Percentiles rank a stretch among this genome's conserved stretches.
Evolutionary conservation across 2,113 vertebrate genomes (phyloP).

Genomic region (Podarcis cretensis): DNA sequence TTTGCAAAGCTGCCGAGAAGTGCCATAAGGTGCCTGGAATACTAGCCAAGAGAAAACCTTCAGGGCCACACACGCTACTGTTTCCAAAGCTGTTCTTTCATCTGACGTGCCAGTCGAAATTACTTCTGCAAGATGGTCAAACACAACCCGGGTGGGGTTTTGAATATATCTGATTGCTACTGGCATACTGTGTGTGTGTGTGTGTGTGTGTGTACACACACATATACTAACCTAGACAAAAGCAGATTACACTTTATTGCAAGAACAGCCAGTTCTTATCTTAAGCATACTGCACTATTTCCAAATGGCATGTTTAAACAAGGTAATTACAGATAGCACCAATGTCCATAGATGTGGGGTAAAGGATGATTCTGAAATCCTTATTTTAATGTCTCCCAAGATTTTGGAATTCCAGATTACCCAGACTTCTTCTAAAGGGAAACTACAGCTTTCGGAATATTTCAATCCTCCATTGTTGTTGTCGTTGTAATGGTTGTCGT

Average conservation of each 20-base stretch:
- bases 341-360: neutral
- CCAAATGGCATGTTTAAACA: slow-evolving; percentile 67
- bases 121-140: slow-evolving; percentile 79
- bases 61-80: slow-evolving; percentile 70
- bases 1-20: slow-evolving; percentile 62
- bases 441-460: too few species aligned
- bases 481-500: too few species aligned
- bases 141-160: slow-evolving; percentile 72
- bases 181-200: slow-evolving; percentile 43
- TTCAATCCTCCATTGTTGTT: too few species aligned
- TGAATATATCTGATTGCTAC: slow-evolving; percentile 67
- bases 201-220: neutral
- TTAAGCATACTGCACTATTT: slow-evolving; percentile 64
- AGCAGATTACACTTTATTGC: slow-evolving; percentile 66
- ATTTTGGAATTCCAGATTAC: neutral
- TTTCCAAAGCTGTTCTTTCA: slow-evolving; percentile 81
- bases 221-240: slow-evolving; percentile 63
- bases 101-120: slow-evolving; percentile 76
- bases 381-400: neutral
- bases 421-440: neutral
- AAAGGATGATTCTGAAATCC: neutral
- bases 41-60: slow-evolving; percentile 78
- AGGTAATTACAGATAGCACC: slow-evolving; percentile 53
- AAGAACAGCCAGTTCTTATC: slow-evolving; percentile 66
- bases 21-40: slow-evolving; percentile 74